A percentile compares a stretch with the other conserved stretches of the same genome.
phyloP scores from a whole-genome alignment of 2,888 invertebrate species.

The Rhopalosiphum nymphaeae region DNA sequence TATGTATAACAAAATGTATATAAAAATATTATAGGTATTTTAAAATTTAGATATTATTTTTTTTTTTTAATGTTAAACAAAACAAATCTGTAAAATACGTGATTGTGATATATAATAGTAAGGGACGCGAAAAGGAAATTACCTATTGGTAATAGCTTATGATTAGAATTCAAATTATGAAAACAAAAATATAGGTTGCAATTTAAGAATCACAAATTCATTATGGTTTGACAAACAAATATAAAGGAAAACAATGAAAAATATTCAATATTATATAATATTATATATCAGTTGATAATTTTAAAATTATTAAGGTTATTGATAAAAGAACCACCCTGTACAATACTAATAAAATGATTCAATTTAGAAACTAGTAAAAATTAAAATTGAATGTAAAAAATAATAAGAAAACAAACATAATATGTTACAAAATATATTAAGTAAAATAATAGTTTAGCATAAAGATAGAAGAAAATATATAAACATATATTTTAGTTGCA shows the following conservation, averaged over 20 bases:
- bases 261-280: background rate
- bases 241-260: background rate
- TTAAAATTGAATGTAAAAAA: background rate
- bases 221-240: background rate
- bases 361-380: background rate
- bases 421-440: conserved; percentile 9
- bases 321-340: background rate
- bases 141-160: background rate
- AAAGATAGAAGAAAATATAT: background rate
- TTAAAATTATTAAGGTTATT: background rate
- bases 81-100: background rate
- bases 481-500: background rate
- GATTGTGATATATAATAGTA: background rate
- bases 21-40: background rate
- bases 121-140: background rate
- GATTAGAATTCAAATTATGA: background rate
- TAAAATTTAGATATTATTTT: background rate
- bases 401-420: conserved; percentile 22
- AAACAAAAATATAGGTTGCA: background rate
- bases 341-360: background rate
- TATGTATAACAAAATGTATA: background rate
- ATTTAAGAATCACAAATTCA: background rate
- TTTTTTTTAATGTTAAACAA: background rate
- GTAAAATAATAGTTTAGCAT: background rate
- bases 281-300: background rate